Percentiles rank a stretch among this genome's conserved stretches.
These are phyloP conservation scores for Meiosimyza decipiens DNA, from an alignment of 2,888 invertebrate species.

Conservation along the genomic window DNA sequence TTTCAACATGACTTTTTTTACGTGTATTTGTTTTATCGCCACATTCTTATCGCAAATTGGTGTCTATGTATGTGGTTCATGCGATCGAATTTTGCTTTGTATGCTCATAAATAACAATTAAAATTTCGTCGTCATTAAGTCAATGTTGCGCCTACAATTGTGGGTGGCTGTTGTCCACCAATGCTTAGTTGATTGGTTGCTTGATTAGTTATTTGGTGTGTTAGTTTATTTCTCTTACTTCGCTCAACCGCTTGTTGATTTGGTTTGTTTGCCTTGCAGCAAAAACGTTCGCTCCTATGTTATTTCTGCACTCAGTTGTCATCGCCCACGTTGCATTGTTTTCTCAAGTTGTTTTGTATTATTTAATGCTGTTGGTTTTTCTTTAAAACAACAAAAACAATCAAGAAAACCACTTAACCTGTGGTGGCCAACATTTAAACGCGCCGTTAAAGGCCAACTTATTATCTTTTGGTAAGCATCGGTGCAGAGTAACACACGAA, in stretches of 20 bases:
- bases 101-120: constrained; percentile 37
- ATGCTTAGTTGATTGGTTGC: background rate
- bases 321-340: constrained; percentile 9
- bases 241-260: background rate
- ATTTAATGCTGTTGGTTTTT: background rate
- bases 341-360: background rate
- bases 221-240: background rate
- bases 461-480: background rate
- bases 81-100: background rate
- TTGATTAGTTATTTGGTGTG: background rate
- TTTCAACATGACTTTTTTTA: background rate
- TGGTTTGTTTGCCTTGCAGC: constrained; percentile 21
- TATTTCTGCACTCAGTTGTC: constrained; percentile 6
- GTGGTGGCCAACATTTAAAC: background rate
- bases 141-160: background rate
- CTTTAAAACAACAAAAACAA: background rate
- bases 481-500: no score
- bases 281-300: background rate
- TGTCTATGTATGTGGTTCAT: background rate
- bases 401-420: constrained; percentile 11
- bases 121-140: constrained; percentile 12
- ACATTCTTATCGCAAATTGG: background rate
- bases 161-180: background rate
- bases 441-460: background rate
- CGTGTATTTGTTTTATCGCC: no score